phyloP scores from a whole-genome alignment of 2,113 vertebrate genomes.

The Psilopogon haemacephalus region DNA sequence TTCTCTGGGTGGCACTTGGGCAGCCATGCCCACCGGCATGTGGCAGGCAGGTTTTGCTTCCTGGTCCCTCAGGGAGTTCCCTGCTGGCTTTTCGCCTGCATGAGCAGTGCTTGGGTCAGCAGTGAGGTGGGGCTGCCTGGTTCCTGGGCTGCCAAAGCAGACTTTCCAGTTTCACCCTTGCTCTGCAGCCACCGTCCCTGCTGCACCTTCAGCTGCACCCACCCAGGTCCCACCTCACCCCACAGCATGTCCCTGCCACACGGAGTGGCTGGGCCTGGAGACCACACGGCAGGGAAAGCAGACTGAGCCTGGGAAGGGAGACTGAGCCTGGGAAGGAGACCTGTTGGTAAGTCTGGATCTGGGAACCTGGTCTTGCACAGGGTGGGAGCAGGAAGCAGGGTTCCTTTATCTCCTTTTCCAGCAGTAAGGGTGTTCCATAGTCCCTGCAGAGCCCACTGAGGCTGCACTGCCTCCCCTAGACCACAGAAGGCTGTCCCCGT shows the following conservation, averaged over 20 bases:
- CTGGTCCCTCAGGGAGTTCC: conserved; percentile 53
- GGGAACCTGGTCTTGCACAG: not conserved
- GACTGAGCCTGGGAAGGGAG: not conserved
- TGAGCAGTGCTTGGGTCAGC: conserved; percentile 16
- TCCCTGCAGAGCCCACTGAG: not conserved
- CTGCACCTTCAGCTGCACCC: fast-evolving
- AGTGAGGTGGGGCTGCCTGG: not conserved
- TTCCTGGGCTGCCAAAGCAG: conserved; percentile 53
- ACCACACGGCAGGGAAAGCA: not conserved
- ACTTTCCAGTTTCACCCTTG: conserved; percentile 30
- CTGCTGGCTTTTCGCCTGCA: not conserved
- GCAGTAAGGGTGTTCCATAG: fast-evolving
- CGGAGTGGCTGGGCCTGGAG: fast-evolving
- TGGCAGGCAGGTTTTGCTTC: conserved; percentile 18
- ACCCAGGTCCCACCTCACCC: not conserved
- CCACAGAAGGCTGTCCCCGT: not conserved
- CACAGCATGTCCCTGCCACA: not conserved
- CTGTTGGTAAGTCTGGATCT: not conserved
- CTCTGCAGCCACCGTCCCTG: not conserved
- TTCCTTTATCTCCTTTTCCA: not conserved
- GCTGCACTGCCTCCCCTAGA: not conserved
- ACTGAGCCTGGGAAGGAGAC: not conserved
- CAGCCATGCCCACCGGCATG: too few species aligned
- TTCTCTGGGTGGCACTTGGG: too few species aligned
- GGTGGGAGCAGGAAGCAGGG: not conserved